Evolutionary conservation across 2,113 vertebrate genomes (phyloP), one percentile per base, ranked within the genome.

Genomic region (Anas platyrhynchos): DNA sequence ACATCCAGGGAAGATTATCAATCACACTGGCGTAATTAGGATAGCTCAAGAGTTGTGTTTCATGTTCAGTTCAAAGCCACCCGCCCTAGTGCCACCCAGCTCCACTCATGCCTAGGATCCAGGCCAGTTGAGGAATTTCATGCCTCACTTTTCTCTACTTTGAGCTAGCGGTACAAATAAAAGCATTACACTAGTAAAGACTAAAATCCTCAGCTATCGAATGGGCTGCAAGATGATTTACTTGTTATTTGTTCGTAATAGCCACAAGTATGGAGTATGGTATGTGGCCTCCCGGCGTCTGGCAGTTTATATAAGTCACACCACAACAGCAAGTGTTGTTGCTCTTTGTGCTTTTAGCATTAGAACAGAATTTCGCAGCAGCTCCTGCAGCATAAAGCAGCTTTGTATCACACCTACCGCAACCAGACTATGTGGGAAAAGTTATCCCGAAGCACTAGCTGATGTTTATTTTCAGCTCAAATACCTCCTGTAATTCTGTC

Each of bases 381-480:
- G 68, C 68, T 88, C 75, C 43, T 25, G 56, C 2, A 88, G 86
- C 61, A 91, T 27, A 78, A 94, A 90, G 46, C 91, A 90, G 83
- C 76, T 83, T 90, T 74, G 11, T 38, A 81, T 76, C 88, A 93
- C 91, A 96, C 83, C 91, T 93, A 88, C 68, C 92, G 80, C 83
- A 97, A 67, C 17, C 43, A 86, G 46, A 90, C 26, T 56, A 83
- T 74, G 69, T 86, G 76, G 65, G 86, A 34, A 92, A 90, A 91
- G 59, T 69, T 34, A 83, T 83, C 85, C 90, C 88, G 59, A 83
- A 92, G 61, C 69, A 88, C 32, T 48, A 67, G 48, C 88, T 93
- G 34, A 43, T 72, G 62, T 72, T 95, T 91, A 86, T 52, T 77
- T 79, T 68, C 77, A 91, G 86, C 77, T 74, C 50, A 88, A 81